Conservation (phyloP, 2,113 vertebrate species). For the Cryptoleucopteryx plumbea region DNA sequence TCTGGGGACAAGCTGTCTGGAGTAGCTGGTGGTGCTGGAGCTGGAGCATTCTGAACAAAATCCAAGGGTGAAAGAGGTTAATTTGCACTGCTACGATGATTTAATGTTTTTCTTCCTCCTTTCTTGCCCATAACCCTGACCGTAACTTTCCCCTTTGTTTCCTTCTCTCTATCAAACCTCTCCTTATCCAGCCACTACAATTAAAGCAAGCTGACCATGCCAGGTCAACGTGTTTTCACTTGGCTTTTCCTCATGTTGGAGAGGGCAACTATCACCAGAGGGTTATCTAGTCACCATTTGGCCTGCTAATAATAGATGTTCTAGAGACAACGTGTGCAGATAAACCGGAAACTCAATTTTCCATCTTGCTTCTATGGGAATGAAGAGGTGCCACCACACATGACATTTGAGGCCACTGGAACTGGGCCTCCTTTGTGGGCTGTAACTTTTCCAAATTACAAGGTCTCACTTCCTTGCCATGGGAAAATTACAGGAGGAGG, state of each 20-base stretch:
- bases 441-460: conserved; percentile 63
- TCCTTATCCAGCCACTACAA: not conserved
- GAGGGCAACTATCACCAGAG: not conserved
- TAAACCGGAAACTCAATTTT: conserved; percentile 30
- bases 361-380: not conserved
- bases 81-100: not conserved
- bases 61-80: not conserved
- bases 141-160: not conserved
- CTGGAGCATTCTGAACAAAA: conserved; percentile 86
- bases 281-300: not conserved
- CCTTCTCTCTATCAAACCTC: not conserved
- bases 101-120: not conserved
- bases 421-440: conserved; percentile 49
- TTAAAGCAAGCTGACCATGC: not conserved
- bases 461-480: conserved; percentile 51
- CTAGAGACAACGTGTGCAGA: conserved; percentile 19
- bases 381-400: conserved; percentile 36
- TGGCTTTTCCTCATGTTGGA: not conserved
- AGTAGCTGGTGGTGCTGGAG: conserved; percentile 83
- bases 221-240: not conserved
- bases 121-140: not conserved
- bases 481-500: conserved; percentile 57
- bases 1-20: conserved; percentile 65
- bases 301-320: conserved; percentile 21
- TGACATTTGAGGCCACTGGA: conserved; percentile 18